These are phyloP conservation scores for Crypturellus undulatus DNA, from an alignment of 2,113 vertebrate genomes.

Conservation along the genomic window DNA sequence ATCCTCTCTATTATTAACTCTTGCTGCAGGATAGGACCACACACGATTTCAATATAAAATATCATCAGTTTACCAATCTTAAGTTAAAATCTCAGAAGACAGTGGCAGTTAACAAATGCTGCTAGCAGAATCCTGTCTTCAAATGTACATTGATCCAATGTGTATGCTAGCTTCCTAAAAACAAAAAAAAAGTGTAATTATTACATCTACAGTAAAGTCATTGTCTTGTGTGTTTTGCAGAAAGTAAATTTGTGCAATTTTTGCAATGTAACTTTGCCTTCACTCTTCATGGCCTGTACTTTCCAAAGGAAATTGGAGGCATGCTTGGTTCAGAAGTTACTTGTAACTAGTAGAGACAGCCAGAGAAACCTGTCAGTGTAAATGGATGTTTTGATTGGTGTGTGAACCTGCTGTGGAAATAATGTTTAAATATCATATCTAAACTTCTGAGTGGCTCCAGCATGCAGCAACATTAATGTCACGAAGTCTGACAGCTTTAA, in stretches of 20 bases:
- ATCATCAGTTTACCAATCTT: neutral
- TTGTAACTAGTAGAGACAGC: slow-evolving; percentile 17
- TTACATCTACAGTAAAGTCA: neutral
- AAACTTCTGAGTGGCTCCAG: neutral
- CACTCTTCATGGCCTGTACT: neutral
- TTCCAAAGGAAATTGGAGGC: neutral
- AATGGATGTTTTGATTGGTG: slow-evolving; percentile 26
- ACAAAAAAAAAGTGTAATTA: neutral
- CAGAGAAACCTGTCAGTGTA: slow-evolving; percentile 17
- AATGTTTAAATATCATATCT: neutral
- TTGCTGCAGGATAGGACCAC: neutral
- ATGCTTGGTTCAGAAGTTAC: slow-evolving; percentile 21
- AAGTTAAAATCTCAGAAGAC: neutral
- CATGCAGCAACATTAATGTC: neutral
- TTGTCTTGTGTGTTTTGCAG: neutral
- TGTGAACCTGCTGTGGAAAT: slow-evolving; percentile 34
- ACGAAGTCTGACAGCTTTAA: neutral
- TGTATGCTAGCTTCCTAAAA: neutral
- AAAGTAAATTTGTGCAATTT: neutral
- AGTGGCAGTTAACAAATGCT: neutral
- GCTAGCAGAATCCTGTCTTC: neutral
- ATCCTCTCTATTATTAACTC: slow-evolving; percentile 58
- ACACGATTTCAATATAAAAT: neutral
- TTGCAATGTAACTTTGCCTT: neutral
- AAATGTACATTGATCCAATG: neutral